Conservation (phyloP, 2,797 vertebrate genomes). For the Miichthys miiuy region DNA sequence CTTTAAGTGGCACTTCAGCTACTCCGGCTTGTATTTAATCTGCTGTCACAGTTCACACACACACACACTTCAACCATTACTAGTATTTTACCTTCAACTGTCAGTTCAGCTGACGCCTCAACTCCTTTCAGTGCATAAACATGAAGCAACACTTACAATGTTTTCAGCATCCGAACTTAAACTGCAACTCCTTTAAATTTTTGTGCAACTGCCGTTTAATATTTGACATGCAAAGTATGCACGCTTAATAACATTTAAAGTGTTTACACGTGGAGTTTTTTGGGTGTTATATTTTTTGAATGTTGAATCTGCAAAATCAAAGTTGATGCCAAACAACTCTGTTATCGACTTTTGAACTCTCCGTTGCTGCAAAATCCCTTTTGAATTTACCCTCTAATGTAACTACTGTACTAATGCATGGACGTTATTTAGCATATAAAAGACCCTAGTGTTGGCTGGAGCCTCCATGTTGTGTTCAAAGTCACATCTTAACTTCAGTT, state of each 20-base stretch:
- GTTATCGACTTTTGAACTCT: background rate
- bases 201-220: too few relatives aligned
- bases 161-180: background rate
- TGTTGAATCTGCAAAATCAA: background rate
- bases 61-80: conserved; percentile 3
- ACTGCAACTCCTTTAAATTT: background rate
- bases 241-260: background rate
- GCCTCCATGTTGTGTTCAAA: background rate
- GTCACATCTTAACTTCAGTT: background rate
- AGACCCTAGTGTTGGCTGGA: background rate
- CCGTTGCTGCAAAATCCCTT: background rate
- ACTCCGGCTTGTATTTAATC: conserved; percentile 8
- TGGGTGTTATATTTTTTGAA: background rate
- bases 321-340: background rate
- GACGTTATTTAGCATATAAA: background rate
- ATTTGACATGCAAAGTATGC: background rate
- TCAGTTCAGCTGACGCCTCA: conserved; percentile 23
- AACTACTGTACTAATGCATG: too few relatives aligned
- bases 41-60: background rate
- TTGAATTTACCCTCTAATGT: too few relatives aligned
- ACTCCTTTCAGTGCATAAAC: background rate
- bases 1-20: conserved; percentile 35
- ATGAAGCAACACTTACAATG: background rate
- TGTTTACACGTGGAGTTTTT: background rate
- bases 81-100: conserved; percentile 11